Conservation (phyloP, 2,797 vertebrate genomes). For the Sebastolobus alascanus region DNA sequence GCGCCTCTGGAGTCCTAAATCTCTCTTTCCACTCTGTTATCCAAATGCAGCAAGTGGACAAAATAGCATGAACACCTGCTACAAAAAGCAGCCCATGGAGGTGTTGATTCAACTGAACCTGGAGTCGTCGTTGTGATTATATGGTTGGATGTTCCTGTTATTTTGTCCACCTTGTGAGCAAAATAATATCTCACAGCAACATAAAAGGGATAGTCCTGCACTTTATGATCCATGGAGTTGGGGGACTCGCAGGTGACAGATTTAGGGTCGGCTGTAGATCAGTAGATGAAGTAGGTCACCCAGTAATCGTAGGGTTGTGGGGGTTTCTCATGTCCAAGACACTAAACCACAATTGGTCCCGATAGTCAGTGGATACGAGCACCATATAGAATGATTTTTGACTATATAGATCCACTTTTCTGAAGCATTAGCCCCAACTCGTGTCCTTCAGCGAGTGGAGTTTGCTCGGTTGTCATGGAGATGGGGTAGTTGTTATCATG, state of each 20-base stretch:
- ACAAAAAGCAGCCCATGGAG: background rate
- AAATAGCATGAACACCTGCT: background rate
- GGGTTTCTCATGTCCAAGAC: background rate
- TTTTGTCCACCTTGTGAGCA: constrained; percentile 1
- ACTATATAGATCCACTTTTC: background rate
- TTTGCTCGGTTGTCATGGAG: background rate
- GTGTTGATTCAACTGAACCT: background rate
- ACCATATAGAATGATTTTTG: background rate
- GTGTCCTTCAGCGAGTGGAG: background rate
- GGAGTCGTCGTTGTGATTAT: background rate
- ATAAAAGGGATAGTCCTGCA: background rate
- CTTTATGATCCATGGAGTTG: background rate
- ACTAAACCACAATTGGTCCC: background rate
- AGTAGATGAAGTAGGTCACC: background rate
- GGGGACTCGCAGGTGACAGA: constrained; percentile 6
- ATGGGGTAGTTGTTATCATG: background rate
- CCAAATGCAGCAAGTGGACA: background rate
- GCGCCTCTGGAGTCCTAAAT: background rate
- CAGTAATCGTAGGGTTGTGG: background rate
- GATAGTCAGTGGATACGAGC: background rate
- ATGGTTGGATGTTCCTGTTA: background rate
- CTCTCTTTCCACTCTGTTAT: background rate
- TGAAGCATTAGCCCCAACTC: background rate
- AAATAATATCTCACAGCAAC: background rate
- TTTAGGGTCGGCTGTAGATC: background rate